These are phyloP conservation scores for Dysdera silvatica DNA, from an alignment of 1,140 invertebrate species.

Conservation along the genomic window DNA sequence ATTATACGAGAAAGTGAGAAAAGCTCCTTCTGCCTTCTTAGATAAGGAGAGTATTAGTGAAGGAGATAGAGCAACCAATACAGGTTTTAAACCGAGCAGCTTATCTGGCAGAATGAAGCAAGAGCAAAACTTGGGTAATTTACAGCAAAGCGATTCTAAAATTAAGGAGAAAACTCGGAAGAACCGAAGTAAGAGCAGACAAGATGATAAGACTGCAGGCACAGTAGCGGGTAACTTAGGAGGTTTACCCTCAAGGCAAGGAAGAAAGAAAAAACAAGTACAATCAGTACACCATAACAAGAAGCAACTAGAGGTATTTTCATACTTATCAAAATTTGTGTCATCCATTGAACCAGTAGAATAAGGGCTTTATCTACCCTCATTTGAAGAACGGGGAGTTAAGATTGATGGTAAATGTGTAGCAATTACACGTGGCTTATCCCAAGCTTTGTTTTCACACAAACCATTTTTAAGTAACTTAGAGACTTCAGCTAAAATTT, in stretches of 20 bases:
- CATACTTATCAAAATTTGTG: background rate
- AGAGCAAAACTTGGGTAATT: slow-evolving; percentile 8
- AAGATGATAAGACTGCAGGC: background rate
- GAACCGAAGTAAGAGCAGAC: slow-evolving; percentile 1
- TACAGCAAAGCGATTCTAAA: slow-evolving; percentile 1
- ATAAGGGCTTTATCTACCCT: slow-evolving; percentile 12
- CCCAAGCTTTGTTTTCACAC: slow-evolving; percentile 18
- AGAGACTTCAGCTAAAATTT: slow-evolving; percentile 19
- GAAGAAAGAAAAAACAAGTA: slow-evolving; percentile 10
- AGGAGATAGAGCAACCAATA: background rate
- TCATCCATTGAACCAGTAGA: background rate
- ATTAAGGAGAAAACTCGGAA: slow-evolving; percentile 11
- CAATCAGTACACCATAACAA: slow-evolving; percentile 3
- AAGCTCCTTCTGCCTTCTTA: slow-evolving; percentile 2
- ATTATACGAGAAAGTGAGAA: slow-evolving; percentile 1
- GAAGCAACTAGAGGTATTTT: slow-evolving; percentile 6
- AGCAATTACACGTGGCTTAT: slow-evolving; percentile 16
- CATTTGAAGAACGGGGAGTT: slow-evolving; percentile 8
- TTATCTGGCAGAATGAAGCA: slow-evolving; percentile 1
- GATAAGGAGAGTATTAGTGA: background rate
- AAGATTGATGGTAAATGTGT: slow-evolving; percentile 17
- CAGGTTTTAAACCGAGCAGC: background rate
- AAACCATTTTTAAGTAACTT: slow-evolving; percentile 19
- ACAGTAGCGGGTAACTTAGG: background rate
- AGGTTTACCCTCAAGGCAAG: no score